phyloP scores from a whole-genome alignment of 2,113 vertebrate genomes.

The Callocephalon fimbriatum region DNA sequence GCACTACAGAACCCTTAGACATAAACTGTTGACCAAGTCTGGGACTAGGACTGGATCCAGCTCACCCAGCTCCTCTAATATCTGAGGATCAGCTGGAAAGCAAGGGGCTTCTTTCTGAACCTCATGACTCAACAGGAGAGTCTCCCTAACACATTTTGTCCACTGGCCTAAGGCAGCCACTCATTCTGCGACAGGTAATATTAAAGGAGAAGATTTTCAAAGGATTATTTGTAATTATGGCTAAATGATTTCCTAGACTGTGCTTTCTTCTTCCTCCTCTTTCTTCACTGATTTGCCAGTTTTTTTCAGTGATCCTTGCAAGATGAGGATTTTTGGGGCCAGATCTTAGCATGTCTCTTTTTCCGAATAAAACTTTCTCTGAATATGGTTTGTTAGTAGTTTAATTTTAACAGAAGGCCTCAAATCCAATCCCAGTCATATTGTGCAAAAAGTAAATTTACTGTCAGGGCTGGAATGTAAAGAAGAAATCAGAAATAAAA shows the following conservation, averaged over 20 bases:
- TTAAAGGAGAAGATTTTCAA: background rate
- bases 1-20: background rate
- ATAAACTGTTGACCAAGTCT: background rate
- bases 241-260: background rate
- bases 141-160: background rate
- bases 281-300: background rate
- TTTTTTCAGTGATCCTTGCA: background rate
- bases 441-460: background rate
- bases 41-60: background rate
- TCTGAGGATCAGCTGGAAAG: background rate
- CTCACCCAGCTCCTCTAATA: background rate
- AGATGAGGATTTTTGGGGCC: background rate
- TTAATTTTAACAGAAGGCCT: background rate
- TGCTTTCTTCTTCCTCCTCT: background rate
- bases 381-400: background rate
- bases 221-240: background rate
- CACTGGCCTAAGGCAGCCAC: background rate
- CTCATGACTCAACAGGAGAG: background rate
- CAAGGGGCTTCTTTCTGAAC: background rate
- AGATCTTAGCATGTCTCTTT: background rate
- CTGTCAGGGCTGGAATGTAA: background rate
- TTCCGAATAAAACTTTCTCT: background rate
- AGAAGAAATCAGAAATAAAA: slow-evolving; percentile 36
- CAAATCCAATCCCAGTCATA: background rate
- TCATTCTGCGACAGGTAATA: background rate